Conservation (phyloP, 1,140 invertebrate genomes). For the Oncopodura yosiiana region DNA sequence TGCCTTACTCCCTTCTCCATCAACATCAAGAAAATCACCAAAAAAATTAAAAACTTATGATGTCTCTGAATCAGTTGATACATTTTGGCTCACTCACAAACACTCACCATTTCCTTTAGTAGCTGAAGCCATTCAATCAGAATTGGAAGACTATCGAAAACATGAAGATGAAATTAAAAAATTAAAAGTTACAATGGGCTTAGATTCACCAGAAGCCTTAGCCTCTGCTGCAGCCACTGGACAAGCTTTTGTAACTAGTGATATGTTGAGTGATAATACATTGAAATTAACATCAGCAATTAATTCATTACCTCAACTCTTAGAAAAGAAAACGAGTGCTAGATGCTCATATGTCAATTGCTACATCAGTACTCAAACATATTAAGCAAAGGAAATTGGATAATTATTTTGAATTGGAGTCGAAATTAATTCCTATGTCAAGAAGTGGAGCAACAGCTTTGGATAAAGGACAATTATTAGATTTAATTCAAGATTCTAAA, state of each 20-base stretch:
- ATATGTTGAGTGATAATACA: conserved; percentile 85
- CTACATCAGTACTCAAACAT: conserved; percentile 72
- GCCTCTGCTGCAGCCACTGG: no score
- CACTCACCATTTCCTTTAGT: conserved; percentile 92
- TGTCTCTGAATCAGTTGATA: conserved; percentile 66
- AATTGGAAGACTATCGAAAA: conserved; percentile 84
- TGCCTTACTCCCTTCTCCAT: conserved; percentile 36
- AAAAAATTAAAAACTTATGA: conserved; percentile 88
- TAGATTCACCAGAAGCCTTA: not conserved
- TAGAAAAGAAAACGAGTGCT: conserved; percentile 96
- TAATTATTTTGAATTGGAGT: conserved; percentile 93
- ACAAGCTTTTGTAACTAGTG: conserved; percentile 27
- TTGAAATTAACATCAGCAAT: conserved; percentile 87
- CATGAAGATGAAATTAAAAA: conserved; percentile 95
- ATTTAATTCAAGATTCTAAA: conserved; percentile 73
- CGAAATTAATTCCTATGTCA: conserved; percentile 98
- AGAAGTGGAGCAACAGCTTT: conserved; percentile 57
- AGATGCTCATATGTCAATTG: conserved; percentile 97
- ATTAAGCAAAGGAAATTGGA: conserved; percentile 88
- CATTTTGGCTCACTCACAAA: conserved; percentile 86
- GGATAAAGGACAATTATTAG: conserved; percentile 63
- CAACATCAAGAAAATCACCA: conserved; percentile 28
- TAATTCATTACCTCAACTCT: conserved; percentile 85
- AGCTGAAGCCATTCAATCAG: conserved; percentile 96
- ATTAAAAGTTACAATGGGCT: conserved; percentile 77